These are phyloP conservation scores for Drosophila ezoana DNA, from an alignment of 2,888 invertebrate genomes.

Conservation along the genomic window DNA sequence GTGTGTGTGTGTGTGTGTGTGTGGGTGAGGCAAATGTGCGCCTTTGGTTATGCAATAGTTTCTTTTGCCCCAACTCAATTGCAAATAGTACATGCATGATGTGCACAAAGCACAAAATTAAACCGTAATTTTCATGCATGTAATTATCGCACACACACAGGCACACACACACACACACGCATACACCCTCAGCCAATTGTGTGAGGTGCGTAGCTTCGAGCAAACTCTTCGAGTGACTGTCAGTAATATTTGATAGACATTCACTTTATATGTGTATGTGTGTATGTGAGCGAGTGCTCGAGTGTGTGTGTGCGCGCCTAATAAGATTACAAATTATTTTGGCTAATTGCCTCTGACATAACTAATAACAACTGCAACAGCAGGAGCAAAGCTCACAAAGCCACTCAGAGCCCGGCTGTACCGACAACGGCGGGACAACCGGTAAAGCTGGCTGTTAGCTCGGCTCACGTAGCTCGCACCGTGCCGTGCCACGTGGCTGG, in stretches of 20 bases:
- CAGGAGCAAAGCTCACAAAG: conserved; percentile 44
- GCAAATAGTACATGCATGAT: conserved; percentile 6
- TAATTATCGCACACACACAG: conserved; percentile 56
- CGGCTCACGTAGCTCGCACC: conserved; percentile 45
- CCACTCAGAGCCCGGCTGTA: neutral
- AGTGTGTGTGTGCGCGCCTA: conserved; percentile 37
- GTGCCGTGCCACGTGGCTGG: conserved; percentile 19
- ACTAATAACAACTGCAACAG: conserved; percentile 75
- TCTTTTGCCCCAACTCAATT: conserved; percentile 19
- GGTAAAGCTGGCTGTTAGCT: conserved; percentile 11
- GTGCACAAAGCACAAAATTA: conserved; percentile 32
- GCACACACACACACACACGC: conserved; percentile 20
- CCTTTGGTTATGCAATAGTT: conserved; percentile 23
- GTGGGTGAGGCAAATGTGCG: neutral
- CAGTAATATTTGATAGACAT: conserved; percentile 47
- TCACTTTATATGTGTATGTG: neutral
- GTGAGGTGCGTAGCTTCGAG: conserved; percentile 9
- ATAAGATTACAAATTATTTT: conserved; percentile 79
- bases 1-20: neutral
- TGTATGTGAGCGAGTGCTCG: neutral
- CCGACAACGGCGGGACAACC: neutral
- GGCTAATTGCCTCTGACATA: conserved; percentile 79
- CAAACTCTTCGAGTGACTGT: conserved; percentile 22
- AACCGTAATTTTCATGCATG: conserved; percentile 53
- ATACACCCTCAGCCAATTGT: conserved; percentile 3